phyloP scores from a whole-genome alignment of 2,888 invertebrate genomes.

The Eueremaeus valkanovi region DNA sequence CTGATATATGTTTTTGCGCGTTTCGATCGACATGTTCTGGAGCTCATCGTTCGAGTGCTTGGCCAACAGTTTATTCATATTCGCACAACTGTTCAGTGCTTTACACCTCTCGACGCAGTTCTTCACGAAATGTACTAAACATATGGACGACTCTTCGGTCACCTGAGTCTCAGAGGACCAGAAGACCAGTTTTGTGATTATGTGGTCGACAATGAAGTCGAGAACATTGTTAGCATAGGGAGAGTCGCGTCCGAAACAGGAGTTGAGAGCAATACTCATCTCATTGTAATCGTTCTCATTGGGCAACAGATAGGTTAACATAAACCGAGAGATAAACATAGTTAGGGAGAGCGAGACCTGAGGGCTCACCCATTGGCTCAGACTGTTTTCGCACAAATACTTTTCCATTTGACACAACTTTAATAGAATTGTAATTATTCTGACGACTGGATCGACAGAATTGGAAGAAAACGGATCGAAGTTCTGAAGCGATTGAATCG shows the following conservation, averaged over 20 bases:
- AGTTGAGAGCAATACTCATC: slow-evolving; percentile 61
- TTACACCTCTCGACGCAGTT: slow-evolving; percentile 42
- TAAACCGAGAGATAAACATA: slow-evolving; percentile 76
- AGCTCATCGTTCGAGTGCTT: slow-evolving; percentile 45
- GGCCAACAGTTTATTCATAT: slow-evolving; percentile 43
- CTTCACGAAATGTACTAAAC: slow-evolving; percentile 39
- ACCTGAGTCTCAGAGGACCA: slow-evolving; percentile 36
- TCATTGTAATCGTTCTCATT: slow-evolving; percentile 60
- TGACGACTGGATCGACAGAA: slow-evolving; percentile 43
- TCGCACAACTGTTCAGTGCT: slow-evolving; percentile 43
- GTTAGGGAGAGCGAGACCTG: slow-evolving; percentile 70
- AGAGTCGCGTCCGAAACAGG: slow-evolving; percentile 65
- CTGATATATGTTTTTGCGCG: slow-evolving; percentile 53
- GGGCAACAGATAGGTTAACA: slow-evolving; percentile 66
- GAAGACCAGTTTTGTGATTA: slow-evolving; percentile 50
- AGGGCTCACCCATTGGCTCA: slow-evolving; percentile 67
- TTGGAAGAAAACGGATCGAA: slow-evolving; percentile 19
- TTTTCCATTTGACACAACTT: slow-evolving; percentile 71
- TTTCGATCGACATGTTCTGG: slow-evolving; percentile 59
- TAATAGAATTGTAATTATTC: slow-evolving; percentile 67
- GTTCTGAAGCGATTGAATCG: slow-evolving; percentile 38
- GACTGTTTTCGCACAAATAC: slow-evolving; percentile 65
- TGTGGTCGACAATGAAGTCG: slow-evolving; percentile 63
- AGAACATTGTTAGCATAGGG: slow-evolving; percentile 63
- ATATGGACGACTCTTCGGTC: slow-evolving; percentile 32